A percentile compares a stretch with the other conserved stretches of the same genome.
phyloP scores from a whole-genome alignment of 1,140 invertebrate genomes.

The Arctopsyche grandis region DNA sequence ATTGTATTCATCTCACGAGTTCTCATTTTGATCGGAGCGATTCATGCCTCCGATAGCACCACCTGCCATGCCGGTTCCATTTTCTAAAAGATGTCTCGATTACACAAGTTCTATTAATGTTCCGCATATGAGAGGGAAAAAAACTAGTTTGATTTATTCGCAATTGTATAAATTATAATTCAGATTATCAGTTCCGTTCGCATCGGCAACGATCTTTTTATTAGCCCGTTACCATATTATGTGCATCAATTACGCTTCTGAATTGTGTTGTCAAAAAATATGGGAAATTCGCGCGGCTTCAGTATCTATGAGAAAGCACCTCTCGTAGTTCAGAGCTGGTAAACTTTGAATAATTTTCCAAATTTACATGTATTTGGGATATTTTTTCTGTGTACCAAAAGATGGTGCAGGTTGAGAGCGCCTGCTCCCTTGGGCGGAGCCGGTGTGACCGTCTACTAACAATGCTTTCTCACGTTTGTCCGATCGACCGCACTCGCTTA shows the following conservation, averaged over 20 bases:
- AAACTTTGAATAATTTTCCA: neutral
- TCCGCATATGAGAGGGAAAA: too few species aligned
- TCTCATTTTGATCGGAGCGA: too few species aligned
- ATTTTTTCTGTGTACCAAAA: neutral
- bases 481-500: slow-evolving; percentile 32
- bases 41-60: neutral
- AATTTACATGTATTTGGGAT: neutral
- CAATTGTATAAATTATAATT: too few species aligned
- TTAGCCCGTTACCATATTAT: neutral
- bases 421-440: slow-evolving; percentile 22
- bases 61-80: too few species aligned
- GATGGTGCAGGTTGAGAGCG: slow-evolving; percentile 1
- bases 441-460: slow-evolving; percentile 35
- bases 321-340: neutral
- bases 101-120: too few species aligned
- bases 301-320: neutral
- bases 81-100: too few species aligned
- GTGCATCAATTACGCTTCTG: slow-evolving; percentile 14
- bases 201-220: neutral
- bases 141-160: too few species aligned
- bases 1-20: too few species aligned
- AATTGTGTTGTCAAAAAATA: slow-evolving; percentile 16
- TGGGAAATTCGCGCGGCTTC: slow-evolving; percentile 8
- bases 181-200: neutral
- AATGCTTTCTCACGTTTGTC: slow-evolving; percentile 41